Base-by-base conservation (phyloP, 2,113 vertebrate species). In the Eudyptes chrysolophus region DNA sequence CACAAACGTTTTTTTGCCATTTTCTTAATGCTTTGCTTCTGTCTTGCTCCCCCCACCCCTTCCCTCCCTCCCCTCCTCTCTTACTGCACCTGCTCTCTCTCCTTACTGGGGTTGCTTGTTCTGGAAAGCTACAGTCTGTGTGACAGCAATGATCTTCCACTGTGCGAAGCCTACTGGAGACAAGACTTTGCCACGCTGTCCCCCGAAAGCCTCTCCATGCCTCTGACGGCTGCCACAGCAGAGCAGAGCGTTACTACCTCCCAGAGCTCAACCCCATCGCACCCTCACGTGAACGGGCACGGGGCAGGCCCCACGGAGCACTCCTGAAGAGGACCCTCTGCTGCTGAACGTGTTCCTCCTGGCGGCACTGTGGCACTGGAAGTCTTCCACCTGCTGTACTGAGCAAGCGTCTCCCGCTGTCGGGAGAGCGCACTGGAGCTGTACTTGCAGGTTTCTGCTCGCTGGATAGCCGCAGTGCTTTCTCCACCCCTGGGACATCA, bases 101-200 rank as follows among this genome's bases (percentile, higher is more conserved):
- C 97, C 97, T 97, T 96, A 49, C 93, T 90, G 92, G 95, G 98
- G 98, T 98, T 97, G 98, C 98, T 98, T 98, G 97, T 98, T 97
- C 96, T 97, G 98, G 98, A 98, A 99, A 99, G 99, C 99, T 99
- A 99, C 97, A 99, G 99, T 99, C 99, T 99, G 85, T 99, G 99
- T 98, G 99, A 99, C 98, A 98, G 98, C 97, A 98, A 98, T 89
- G 99, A 99, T 57, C 99, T 99, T 87, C 99, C 99, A 9, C 98
- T 99, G 62, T 99, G 99, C 5, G 99, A 99, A 98, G 99, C 99
- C 65, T 99, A 98, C 98, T 98, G 98, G 97, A 98, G 98, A 92
- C 96, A 92, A 92, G 99, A 99, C 97, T 98, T 98, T 46, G 98
- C 98, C 96, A 95, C 96, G 65, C 95, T 97, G 62, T 98, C 99